Base-by-base conservation (phyloP, 2,888 invertebrate genomes). In the Peribatodes rhomboidaria region DNA sequence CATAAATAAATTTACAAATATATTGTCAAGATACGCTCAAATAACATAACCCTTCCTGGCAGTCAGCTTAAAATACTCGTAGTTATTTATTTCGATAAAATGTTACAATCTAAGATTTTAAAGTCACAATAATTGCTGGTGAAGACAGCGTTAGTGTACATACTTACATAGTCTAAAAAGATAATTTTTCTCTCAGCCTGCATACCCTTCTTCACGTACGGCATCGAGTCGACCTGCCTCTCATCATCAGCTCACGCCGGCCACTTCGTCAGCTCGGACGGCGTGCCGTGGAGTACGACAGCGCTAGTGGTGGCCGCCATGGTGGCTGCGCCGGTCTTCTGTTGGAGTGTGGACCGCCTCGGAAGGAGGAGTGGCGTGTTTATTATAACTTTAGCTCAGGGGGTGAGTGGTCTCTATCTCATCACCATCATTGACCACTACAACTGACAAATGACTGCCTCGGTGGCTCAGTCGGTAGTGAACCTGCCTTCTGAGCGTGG, bases 191-290 rank as follows among this genome's bases (percentile, higher is more conserved):
- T 78, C 84, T 0, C 83, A 92, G 92, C 83, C 1, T 86, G 84
- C 39, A 68, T 92, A 0, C 87, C 90, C 6, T 90, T 89, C 80
- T 85, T 92, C 71, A 90, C 90, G 0, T 85, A 88, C 57, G 90
- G 91, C n/a, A 74, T 91, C 4, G 85, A 87, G 59, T 81, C 85
- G 0, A 85, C 82, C 0, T 78, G 78, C 1, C 75, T 91, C 1
- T 83, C 85, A 0, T 74, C 86, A 37, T 82, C 86, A 42, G 74
- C 80, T 0, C 88, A 87, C 58, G 73, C 86, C 0, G 88, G 87
- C 0, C 82, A 86, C 58, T 86, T 88, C 66, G 75, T 75, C 8
- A 62, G 47, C 2, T 64, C 75, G 2, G 81, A 83, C 11, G 75
- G 71, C 0, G 82, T 87, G 0, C 82, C 86, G 0, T 89, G 89